Base-by-base conservation (phyloP, 2,797 vertebrate species). In the Helarctos malayanus region DNA sequence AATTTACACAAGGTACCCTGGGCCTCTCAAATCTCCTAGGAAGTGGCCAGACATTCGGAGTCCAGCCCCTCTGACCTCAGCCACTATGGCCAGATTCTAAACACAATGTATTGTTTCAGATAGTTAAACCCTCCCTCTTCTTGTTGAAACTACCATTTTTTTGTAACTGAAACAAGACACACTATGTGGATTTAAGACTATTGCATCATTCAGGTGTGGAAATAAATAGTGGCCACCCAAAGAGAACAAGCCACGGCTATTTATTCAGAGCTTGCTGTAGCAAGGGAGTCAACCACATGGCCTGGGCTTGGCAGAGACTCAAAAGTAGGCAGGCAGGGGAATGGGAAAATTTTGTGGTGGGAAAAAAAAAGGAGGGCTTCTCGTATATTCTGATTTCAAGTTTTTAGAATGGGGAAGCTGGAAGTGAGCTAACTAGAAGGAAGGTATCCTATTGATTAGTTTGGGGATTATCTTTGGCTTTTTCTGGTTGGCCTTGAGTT, bases 11-110 rank as follows among this genome's bases (percentile, higher is more conserved):
- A 95, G 89, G 25, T 88, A 82, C 27, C 35, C 71, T 41, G 87
- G 86, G 81, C 59, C 94, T 94, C 69, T 85, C 85, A 93, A 94
- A 97, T 95, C 94, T 97, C 97, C 97, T 97, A 97, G 95, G 93
- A 97, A 96, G 45, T 90, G n/a, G 89, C 35, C 27, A 86, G 81
- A 69, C 45, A 73, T 96, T 93, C 41, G 78, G 71, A 76, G 80
- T 41, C 35, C 25, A 82, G 71, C 32, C 61, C 71, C 29, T 94
- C 63, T 84, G 41, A 96, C 94, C 91, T 96, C 45, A 41, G 27
- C 23, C 61, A 76, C 21, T 68, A 13, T 41, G 47, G 52, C 63
- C 76, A 57, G 89, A 52, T 80, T 94, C 76, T 73, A 95, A 94
- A 96, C n/a, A 59, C 14, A 61, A 80, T 2, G 47, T 49, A 78